Evolutionary conservation across 2,888 invertebrate genomes (phyloP).

Genomic region (Epinotia nisella): DNA sequence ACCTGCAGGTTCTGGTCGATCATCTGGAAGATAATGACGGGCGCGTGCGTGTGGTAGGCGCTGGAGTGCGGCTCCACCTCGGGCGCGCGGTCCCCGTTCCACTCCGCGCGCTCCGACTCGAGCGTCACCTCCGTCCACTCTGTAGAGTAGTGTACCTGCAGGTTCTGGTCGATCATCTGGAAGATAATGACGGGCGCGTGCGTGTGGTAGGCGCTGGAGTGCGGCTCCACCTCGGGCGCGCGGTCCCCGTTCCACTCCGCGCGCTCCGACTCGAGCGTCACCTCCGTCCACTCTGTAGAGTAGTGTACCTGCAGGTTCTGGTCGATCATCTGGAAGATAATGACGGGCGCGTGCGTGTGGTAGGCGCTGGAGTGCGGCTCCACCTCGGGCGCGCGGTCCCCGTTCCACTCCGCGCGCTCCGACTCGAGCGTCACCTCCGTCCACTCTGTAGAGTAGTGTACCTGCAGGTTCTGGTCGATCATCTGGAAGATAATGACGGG

Average conservation of each 20-base stretch:
- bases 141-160: slow-evolving; percentile 87
- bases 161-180: slow-evolving; percentile 99
- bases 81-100: slow-evolving; percentile 92
- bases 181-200: slow-evolving; percentile 98
- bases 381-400: slow-evolving; percentile 91
- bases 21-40: slow-evolving; percentile 99
- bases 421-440: slow-evolving; percentile 96
- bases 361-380: slow-evolving; percentile 92
- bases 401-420: slow-evolving; percentile 97
- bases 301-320: slow-evolving; percentile 91
- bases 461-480: slow-evolving; percentile 98
- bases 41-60: slow-evolving; percentile 96
- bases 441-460: slow-evolving; percentile 91
- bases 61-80: slow-evolving; percentile 92
- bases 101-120: slow-evolving; percentile 95
- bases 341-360: slow-evolving; percentile 97
- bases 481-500: slow-evolving; percentile 99
- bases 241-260: slow-evolving; percentile 95
- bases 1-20: slow-evolving; percentile 97
- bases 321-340: slow-evolving; percentile 99
- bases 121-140: slow-evolving; percentile 99
- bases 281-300: slow-evolving; percentile 97
- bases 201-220: slow-evolving; percentile 93
- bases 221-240: slow-evolving; percentile 92
- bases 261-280: slow-evolving; percentile 95